A percentile compares a stretch with the other conserved stretches of the same genome.
Conservation (phyloP, 2,113 vertebrate species). For the human region DNA sequence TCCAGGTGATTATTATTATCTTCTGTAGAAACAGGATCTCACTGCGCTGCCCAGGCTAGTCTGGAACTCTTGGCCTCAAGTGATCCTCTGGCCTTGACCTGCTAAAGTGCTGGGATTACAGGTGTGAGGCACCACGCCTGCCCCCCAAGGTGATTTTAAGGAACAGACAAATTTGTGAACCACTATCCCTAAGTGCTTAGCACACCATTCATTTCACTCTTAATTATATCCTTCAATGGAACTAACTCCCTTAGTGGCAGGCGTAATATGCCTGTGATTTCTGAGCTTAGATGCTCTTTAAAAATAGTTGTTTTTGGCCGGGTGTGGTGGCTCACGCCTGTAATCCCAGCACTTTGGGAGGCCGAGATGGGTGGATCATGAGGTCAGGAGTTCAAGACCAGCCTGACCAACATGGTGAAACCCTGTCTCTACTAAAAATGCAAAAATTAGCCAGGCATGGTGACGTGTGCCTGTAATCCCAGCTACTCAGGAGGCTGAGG, state of each 20-base stretch:
- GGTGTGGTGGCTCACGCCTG: too few species aligned
- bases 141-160: neutral
- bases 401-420: too few species aligned
- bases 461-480: too few species aligned
- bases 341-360: too few species aligned
- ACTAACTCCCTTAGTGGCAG: neutral
- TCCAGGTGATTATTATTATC: neutral
- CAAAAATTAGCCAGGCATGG: too few species aligned
- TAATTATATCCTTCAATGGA: neutral
- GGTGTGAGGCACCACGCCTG: neutral
- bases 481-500: too few species aligned
- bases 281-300: conserved; percentile 29
- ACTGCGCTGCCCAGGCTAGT: too few species aligned
- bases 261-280: neutral
- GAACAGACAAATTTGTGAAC: neutral
- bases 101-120: neutral
- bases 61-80: neutral
- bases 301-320: neutral
- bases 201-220: conserved; percentile 3
- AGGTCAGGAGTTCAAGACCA: too few species aligned
- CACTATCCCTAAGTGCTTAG: neutral
- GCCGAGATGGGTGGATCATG: too few species aligned
- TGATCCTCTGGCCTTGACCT: neutral
- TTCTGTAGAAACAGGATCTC: too few species aligned
- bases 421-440: too few species aligned